Evolutionary conservation across 2,888 invertebrate genomes (phyloP), one percentile per base, ranked within the genome.

Genomic region (Byasa hedistus): DNA sequence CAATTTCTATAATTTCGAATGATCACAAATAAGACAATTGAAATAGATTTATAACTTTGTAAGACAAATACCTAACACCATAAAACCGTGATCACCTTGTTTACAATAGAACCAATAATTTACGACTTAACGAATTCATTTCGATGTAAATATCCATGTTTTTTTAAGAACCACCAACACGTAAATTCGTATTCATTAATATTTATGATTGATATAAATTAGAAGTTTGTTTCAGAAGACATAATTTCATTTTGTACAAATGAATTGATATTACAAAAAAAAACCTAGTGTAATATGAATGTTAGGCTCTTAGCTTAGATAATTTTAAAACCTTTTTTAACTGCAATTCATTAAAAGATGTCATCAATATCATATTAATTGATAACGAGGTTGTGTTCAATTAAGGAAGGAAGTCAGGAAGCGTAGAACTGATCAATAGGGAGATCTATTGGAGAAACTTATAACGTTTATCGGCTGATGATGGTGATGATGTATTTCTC

Each of bases 81-180:
- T 69, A 62, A 67, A 62, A 60, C 22, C 61, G 54, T 58, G 27
- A 63, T 61, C 51, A 44, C 64, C 57, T 65, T 66, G 64, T 69
- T 69, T 62, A 66, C 69, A 58, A 60, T 59, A 44, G 52, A 39
- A 24, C 3, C 44, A 58, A 66, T 69, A 62, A 66, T 64, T 69
- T 69, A 64, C 44, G 64, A 62, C 39, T 22, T 51, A 58, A 55
- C 61, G 64, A 61, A 48, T 61, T 15, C 51, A 63, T 52, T 64
- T 64, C 7, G 44, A 27, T 62, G 61, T 64, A 51, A 59, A 39
- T 23, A 56, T 15, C 52, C 27, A 36, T 59, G 54, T 56, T 66
- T 57, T 27, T 27, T 55, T 48, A 56, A 55, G 58, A 17, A 27
- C 27, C 22, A 54, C 27, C n/a, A 39, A 66, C 44, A 51, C 51